These are phyloP conservation scores for Emydura subglobosa DNA, from an alignment of 2,113 vertebrate genomes.

Conservation along the genomic window DNA sequence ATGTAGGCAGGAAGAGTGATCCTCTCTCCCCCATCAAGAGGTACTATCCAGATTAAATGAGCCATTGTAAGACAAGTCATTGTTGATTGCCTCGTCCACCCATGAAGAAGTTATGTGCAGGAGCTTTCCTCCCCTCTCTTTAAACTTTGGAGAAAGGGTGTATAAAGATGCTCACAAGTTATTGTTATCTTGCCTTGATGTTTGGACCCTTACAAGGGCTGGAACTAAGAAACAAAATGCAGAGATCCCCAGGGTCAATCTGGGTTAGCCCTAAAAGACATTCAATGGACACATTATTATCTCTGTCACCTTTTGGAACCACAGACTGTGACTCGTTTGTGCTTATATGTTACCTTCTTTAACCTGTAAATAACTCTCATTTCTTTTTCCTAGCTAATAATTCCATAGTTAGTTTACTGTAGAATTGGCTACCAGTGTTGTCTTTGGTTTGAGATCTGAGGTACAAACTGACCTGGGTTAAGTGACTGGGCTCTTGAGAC, in stretches of 20 bases:
- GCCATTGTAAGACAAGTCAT: neutral
- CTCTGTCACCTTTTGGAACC: neutral
- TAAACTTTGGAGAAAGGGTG: neutral
- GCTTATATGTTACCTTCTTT: neutral
- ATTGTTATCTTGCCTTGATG: too few relatives aligned
- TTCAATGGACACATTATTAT: neutral
- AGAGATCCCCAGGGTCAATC: neutral
- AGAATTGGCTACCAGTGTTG: neutral
- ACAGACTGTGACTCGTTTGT: neutral
- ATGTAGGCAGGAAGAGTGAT: neutral
- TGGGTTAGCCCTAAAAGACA: neutral
- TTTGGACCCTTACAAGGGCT: too few relatives aligned
- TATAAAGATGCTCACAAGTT: too few relatives aligned
- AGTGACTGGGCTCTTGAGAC: neutral
- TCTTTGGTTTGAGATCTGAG: neutral
- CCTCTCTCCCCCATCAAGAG: neutral
- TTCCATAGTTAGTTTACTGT: neutral
- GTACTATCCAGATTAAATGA: neutral
- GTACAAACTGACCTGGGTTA: neutral
- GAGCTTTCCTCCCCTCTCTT: neutral
- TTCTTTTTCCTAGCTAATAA: neutral
- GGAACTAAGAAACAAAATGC: neutral
- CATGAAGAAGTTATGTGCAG: neutral
- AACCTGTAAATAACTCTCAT: neutral
- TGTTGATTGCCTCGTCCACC: neutral